Evolutionary conservation across 2,888 invertebrate species (phyloP), one percentile per base, ranked within the genome.

Genomic region (Endotricha flammealis): DNA sequence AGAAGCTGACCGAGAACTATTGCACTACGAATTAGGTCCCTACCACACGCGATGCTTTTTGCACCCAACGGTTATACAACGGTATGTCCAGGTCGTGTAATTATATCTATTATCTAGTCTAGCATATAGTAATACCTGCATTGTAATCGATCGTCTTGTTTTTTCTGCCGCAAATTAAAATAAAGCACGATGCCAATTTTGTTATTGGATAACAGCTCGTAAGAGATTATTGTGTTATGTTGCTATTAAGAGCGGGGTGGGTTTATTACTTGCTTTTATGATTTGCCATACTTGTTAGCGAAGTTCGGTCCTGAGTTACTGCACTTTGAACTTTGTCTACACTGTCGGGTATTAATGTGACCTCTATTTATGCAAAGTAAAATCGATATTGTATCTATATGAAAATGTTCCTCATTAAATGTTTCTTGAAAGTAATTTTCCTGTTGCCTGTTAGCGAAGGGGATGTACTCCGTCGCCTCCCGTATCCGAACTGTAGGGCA

Each of bases 401-500:
- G 13, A 25, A 25, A 25, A 25, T 25, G 14, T 24, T 10, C 12
- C 24, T 32, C 32, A 32, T 32, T 32, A 25, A 25, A 25, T 32
- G 25, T 32, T 25, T 22, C 30, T 31, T 8, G 11, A 16, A 8
- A 32, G 32, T 32, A 32, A 32, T 32, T 32, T 32, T 32, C 25
- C 32, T 25, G 32, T 16, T 4, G 12, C 11, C 11, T 31, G 24
- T 32, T 32, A 25, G 24, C 13, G 16, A 32, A 24, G 16, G n/a
- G 32, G 32, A 24, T 14, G 22, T 22, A 12, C 20, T 6, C 12
- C 25, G 7, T 30, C 25, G 36, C 12, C 16, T 30, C 36, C 9
- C 30, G 54, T 53, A 62, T 62, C 57, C 57, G 49, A 44, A 47
- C 42, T 42, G 42, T 40, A 45, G 48, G 50, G 51, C 46, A 50